Evolutionary conservation across 2,797 vertebrate genomes (phyloP), one percentile per base, ranked within the genome.

Genomic region (Macropus fuliginosus): DNA sequence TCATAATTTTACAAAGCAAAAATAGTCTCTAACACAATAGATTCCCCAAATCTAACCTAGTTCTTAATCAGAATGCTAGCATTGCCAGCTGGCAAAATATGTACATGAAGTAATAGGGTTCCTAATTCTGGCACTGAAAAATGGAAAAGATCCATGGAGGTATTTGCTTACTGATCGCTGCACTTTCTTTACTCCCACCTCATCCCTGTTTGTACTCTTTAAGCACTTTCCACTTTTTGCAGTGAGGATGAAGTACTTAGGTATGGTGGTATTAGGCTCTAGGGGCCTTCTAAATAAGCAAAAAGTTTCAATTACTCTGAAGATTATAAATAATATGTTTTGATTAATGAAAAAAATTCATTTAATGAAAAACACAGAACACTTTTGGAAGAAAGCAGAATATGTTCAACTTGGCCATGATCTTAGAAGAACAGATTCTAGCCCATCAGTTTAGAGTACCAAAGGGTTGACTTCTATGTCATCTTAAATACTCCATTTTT

Each of bases 31-130:
- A 92, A 54, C 6, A 29, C 46, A 59, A 55, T n/a, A 95, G 81
- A 13, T 94, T 97, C n/a, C 91, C 2, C 46, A 90, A 27, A 27
- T 16, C 54, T 34, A 34, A 21, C 31, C 54, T 3, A 57, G n/a
- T 54, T 93, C 56, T 94, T 31, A 91, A 34, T 91, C 46, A 56
- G 59, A 93, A 96, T 12, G 31, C 55, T 14, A 52, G 9, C 87
- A 90, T 11, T 14, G 34, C 66, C 34, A 28, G 54, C 11, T 50
- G 91, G 89, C 87, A 92, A 91, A 55, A 74, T 13, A 59, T 59
- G 57, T 59, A 4, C 2, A 21, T 55, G 0, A 16, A 54, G 92
- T 0, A 91, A 40, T 13, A 40, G 40, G 54, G 4, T 24, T 55
- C 21, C 55, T 93, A 95, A 94, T 13, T 56, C 21, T 52, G 66